These are phyloP conservation scores for Sceloporus undulatus DNA, from an alignment of 2,113 vertebrate species.

Conservation along the genomic window DNA sequence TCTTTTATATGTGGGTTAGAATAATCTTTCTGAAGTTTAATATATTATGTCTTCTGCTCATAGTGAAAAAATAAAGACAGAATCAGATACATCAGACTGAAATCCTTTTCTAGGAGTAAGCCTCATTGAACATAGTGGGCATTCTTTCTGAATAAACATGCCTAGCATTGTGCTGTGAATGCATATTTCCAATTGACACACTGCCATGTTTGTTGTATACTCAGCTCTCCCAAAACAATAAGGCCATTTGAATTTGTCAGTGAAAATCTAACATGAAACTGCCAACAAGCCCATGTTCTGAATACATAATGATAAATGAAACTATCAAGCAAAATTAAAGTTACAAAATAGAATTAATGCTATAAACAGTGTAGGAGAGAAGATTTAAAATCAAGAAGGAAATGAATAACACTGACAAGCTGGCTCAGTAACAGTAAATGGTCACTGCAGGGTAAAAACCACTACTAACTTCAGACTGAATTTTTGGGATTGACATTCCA, in stretches of 20 bases:
- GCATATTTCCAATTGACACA: background rate
- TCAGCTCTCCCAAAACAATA: constrained; percentile 13
- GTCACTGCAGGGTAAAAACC: constrained; percentile 52
- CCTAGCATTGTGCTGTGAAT: background rate
- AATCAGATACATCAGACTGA: background rate
- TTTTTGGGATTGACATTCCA: constrained; percentile 55
- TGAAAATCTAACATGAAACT: constrained; percentile 44
- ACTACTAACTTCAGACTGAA: constrained; percentile 61
- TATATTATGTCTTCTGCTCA: background rate
- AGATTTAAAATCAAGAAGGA: constrained; percentile 52
- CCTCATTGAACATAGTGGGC: background rate
- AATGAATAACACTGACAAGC: background rate
- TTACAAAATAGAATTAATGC: constrained; percentile 27
- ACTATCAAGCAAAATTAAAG: background rate
- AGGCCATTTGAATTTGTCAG: constrained; percentile 38
- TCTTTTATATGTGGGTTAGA: too few relatives aligned
- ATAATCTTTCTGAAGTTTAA: too few relatives aligned
- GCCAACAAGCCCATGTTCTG: background rate
- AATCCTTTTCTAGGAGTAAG: background rate
- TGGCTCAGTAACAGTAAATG: constrained; percentile 14
- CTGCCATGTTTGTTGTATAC: background rate
- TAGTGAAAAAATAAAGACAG: background rate
- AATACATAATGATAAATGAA: background rate
- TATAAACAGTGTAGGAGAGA: constrained; percentile 53
- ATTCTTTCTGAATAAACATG: background rate